Conservation (phyloP, 2,888 invertebrate genomes). For the Lamproptera curius region DNA sequence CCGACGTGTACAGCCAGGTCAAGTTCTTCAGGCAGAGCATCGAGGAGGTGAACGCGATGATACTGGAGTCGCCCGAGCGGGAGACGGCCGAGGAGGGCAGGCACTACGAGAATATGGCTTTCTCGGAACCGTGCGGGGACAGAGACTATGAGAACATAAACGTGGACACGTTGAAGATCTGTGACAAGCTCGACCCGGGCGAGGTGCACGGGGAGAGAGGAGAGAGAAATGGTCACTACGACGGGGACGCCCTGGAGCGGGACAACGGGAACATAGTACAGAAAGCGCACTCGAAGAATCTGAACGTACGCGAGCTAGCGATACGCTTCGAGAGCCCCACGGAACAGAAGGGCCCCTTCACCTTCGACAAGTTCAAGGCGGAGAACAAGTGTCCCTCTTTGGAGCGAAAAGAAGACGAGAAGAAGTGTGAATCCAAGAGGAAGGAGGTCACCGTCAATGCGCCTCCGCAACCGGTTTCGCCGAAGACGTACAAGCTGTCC, state of each 20-base stretch:
- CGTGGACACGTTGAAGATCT: constrained; percentile 52
- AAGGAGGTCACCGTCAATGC: constrained; percentile 43
- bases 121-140: constrained; percentile 35
- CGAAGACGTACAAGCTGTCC: constrained; percentile 75
- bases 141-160: constrained; percentile 62
- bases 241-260: constrained; percentile 34
- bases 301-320: constrained; percentile 81
- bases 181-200: constrained; percentile 50
- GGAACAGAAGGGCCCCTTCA: constrained; percentile 75
- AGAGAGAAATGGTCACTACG: constrained; percentile 33
- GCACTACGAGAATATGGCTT: constrained; percentile 57
- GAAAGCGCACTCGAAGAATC: constrained; percentile 37
- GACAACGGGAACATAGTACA: constrained; percentile 57
- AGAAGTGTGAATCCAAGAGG: constrained; percentile 41
- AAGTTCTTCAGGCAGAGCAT: constrained; percentile 83
- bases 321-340: constrained; percentile 82
- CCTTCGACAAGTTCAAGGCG: constrained; percentile 72
- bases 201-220: constrained; percentile 26
- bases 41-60: constrained; percentile 83
- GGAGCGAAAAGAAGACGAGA: constrained; percentile 48
- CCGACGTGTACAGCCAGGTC: constrained; percentile 85
- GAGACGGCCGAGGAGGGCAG: constrained; percentile 45
- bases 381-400: constrained; percentile 60
- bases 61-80: constrained; percentile 50
- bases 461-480: constrained; percentile 81